Base-by-base conservation (phyloP, 53 echinoderm and acorn worm species). In the Paracentrotus lividus region DNA sequence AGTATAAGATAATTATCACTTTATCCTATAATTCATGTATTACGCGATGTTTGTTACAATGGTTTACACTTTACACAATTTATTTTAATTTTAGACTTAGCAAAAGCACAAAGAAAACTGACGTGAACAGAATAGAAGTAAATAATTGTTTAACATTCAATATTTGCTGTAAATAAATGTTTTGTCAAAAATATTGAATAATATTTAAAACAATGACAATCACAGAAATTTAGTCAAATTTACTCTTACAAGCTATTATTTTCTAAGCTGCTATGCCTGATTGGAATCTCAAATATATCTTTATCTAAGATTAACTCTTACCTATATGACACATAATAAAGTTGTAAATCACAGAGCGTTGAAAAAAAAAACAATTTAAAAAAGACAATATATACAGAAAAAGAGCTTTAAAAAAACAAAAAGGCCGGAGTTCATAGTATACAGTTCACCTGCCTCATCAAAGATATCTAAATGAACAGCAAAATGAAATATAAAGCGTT, bases 311-410 rank as follows among this genome's bases (percentile, higher is more conserved):
- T 21, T 8, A 0, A n/a, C n/a, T n/a, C n/a, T n/a, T n/a, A n/a
- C n/a, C n/a, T n/a, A n/a, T n/a, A n/a, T n/a, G n/a, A n/a, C n/a
- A n/a, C n/a, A n/a, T n/a, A n/a, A n/a, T n/a, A n/a, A n/a, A n/a
- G n/a, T n/a, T n/a, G n/a, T n/a, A n/a, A 72, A 72, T 36, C 16
- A 72, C 0, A 38, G 6, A 38, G 36, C 20, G 3, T 38, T 38
- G 40, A 36, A 72, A 38, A 72, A 14, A 40, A 40, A 21, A 81
- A n/a, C 81, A 43, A 76, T 42, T 31, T 21, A 47, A 81, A 8
- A 81, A 2, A 24, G 49, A 9, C 81, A 47, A 81, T 81, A 81
- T 81, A 81, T 81, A 81, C 81, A 81, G 81, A 81, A 81, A 78
- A 69, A 23, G 26, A 16, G 38, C 3, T 13, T 43, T 5, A n/a